These are phyloP conservation scores for Antheraea yamamai DNA, from an alignment of 2,888 invertebrate species.

Conservation along the genomic window DNA sequence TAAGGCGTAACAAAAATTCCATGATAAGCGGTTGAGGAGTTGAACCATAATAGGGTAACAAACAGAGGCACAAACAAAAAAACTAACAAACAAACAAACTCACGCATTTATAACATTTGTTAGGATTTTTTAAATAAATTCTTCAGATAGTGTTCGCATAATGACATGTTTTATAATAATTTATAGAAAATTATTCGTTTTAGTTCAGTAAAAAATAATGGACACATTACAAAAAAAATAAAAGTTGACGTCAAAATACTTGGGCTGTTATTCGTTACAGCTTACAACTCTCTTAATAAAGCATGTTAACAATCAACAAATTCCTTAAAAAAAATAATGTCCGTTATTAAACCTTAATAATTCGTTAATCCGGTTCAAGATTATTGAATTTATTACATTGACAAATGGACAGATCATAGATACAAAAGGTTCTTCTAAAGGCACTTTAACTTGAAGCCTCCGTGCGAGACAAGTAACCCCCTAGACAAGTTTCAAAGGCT, in stretches of 20 bases:
- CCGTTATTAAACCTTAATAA: background rate
- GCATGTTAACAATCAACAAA: background rate
- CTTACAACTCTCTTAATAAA: background rate
- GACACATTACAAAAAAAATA: background rate
- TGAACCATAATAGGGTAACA: no score
- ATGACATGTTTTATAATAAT: no score
- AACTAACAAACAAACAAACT: no score
- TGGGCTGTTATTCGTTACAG: background rate
- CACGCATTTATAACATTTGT: no score
- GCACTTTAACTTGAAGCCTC: conserved; percentile 33
- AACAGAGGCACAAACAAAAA: no score
- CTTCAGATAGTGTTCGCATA: no score
- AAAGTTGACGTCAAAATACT: background rate
- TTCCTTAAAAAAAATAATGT: background rate
- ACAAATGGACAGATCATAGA: conserved; percentile 4
- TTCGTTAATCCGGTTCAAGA: background rate
- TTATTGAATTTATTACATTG: background rate
- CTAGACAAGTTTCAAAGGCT: conserved; percentile 45
- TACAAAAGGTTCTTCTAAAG: conserved; percentile 26
- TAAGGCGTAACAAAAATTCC: no score
- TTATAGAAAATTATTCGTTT: background rate
- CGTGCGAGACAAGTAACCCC: conserved; percentile 32
- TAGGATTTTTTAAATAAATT: no score
- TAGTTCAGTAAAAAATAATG: background rate
- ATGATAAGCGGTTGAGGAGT: no score